These are phyloP conservation scores for Copidosoma aretas DNA, from an alignment of 2,888 invertebrate species.

Conservation along the genomic window DNA sequence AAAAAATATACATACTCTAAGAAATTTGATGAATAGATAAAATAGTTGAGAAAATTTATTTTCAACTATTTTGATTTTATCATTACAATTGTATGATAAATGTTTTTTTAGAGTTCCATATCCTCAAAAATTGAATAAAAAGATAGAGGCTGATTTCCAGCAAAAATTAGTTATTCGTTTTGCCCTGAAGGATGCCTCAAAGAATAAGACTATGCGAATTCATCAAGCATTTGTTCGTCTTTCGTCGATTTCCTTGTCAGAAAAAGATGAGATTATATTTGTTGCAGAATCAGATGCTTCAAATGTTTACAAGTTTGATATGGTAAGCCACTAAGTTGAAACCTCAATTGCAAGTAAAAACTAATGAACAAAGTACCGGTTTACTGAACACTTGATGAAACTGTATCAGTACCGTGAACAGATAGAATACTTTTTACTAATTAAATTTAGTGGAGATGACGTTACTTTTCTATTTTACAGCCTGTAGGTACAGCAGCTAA, in stretches of 20 bases:
- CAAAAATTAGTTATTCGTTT: slow-evolving; percentile 88
- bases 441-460: slow-evolving; percentile 26
- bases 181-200: slow-evolving; percentile 74
- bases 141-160: slow-evolving; percentile 84
- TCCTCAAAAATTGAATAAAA: slow-evolving; percentile 74
- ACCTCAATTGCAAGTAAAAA: too few relatives aligned
- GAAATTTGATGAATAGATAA: too few relatives aligned
- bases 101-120: slow-evolving; percentile 70
- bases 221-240: slow-evolving; percentile 90
- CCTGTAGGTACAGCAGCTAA: slow-evolving; percentile 81
- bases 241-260: slow-evolving; percentile 62
- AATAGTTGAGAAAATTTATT: too few relatives aligned
- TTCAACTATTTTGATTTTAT: too few relatives aligned
- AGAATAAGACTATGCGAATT: slow-evolving; percentile 73
- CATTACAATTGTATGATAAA: too few relatives aligned
- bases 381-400: too few relatives aligned
- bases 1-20: too few relatives aligned
- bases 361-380: too few relatives aligned
- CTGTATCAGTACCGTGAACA: too few relatives aligned
- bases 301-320: slow-evolving; percentile 86
- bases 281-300: slow-evolving; percentile 86
- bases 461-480: slow-evolving; percentile 56
- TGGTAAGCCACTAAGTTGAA: slow-evolving; percentile 66
- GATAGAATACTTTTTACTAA: too few relatives aligned
- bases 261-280: slow-evolving; percentile 82